These are phyloP conservation scores for Drosophila nebulosa DNA, from an alignment of 1,140 invertebrate genomes.

Conservation along the genomic window DNA sequence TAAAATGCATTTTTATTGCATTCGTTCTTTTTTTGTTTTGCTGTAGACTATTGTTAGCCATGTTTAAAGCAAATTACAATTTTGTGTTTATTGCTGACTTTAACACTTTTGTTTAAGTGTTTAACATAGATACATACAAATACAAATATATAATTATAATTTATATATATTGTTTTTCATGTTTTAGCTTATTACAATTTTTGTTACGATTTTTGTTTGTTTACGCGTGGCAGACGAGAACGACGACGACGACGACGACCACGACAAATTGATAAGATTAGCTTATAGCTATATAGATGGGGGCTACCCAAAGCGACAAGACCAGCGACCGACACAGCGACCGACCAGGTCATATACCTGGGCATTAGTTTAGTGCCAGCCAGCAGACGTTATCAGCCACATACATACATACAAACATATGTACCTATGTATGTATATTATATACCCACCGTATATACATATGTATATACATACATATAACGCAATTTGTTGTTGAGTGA, in stretches of 20 bases:
- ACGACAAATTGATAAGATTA: constrained; percentile 60
- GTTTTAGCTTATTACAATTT: constrained; percentile 42
- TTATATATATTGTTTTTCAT: constrained; percentile 30
- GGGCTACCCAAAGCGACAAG: constrained; percentile 27
- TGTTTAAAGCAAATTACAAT: background rate
- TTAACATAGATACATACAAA: background rate
- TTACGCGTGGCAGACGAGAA: constrained; percentile 45
- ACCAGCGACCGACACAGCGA: constrained; percentile 16
- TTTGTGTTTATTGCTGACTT: background rate
- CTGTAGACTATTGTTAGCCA: background rate
- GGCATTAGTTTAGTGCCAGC: constrained; percentile 38
- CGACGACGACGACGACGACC: constrained; percentile 30
- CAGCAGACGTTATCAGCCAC: background rate
- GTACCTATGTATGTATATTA: constrained; percentile 33
- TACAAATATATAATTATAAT: background rate
- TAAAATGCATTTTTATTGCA: constrained; percentile 27
- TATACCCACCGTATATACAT: constrained; percentile 48
- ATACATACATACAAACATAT: constrained; percentile 3
- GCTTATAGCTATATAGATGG: background rate
- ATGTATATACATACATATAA: constrained; percentile 20
- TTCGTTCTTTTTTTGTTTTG: background rate
- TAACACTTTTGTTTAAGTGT: background rate
- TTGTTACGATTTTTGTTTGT: constrained; percentile 69
- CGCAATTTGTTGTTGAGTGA: constrained; percentile 28
- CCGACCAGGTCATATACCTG: constrained; percentile 51